Conservation (phyloP, 2,888 invertebrate species). For the Candidula unifasciata region DNA sequence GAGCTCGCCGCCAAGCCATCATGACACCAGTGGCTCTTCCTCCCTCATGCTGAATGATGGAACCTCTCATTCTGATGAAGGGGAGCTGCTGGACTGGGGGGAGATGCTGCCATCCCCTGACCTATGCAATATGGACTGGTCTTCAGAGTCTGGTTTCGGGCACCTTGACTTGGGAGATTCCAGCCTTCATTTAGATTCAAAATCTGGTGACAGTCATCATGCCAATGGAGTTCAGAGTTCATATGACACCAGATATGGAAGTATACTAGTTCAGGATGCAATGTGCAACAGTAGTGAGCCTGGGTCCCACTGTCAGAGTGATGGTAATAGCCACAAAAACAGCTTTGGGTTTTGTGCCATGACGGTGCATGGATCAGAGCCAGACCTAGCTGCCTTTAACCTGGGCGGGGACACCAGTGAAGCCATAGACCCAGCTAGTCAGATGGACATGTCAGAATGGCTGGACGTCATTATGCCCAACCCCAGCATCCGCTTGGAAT, state of each 20-base stretch:
- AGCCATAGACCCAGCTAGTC: conserved; percentile 79
- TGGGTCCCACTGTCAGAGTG: conserved; percentile 10
- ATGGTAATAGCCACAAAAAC: not conserved
- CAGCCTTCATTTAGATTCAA: conserved; percentile 50
- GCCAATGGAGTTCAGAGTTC: not conserved
- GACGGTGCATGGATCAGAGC: conserved; percentile 70
- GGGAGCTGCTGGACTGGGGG: conserved; percentile 69
- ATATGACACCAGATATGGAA: not conserved
- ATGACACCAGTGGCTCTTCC: conserved; percentile 41
- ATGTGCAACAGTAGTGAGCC: not conserved
- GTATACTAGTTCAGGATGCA: conserved; percentile 32
- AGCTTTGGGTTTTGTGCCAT: conserved; percentile 52
- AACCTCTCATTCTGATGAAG: conserved; percentile 24
- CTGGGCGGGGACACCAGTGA: conserved; percentile 63
- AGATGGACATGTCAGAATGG: conserved; percentile 88
- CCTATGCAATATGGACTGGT: conserved; percentile 72
- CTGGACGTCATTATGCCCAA: conserved; percentile 82
- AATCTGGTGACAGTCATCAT: conserved; percentile 27
- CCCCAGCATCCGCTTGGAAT: conserved; percentile 63
- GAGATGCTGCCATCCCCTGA: conserved; percentile 65
- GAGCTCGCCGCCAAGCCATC: conserved; percentile 51
- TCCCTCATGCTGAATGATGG: conserved; percentile 50
- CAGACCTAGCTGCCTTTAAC: conserved; percentile 68
- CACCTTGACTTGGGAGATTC: conserved; percentile 66
- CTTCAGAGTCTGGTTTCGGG: conserved; percentile 66